Evolutionary conservation across 2,113 vertebrate genomes (phyloP), one percentile per base, ranked within the genome.

Genomic region (Parotia lawesii): DNA sequence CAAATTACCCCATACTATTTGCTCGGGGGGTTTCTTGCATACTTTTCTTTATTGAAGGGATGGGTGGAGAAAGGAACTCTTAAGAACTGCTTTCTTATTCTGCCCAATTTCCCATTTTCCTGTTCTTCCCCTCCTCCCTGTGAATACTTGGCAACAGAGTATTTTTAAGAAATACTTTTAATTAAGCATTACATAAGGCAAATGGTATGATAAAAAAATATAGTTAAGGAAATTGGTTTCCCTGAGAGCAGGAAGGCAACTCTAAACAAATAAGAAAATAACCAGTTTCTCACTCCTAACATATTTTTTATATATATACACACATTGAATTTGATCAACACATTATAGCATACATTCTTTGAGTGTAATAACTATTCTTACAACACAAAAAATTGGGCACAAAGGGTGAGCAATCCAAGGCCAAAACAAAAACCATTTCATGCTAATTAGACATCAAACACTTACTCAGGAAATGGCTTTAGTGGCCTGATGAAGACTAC

Each of bases 61-160:
- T 90, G 88, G 94, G 95, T 94, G 94, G 83, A 80, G 92, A 92
- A 94, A 88, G 75, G 75, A 96, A 90, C 82, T 87, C 62, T 53
- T 29, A 54, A 82, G 74, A 95, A 88, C 85, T 93, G 67, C 82
- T 83, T 95, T 94, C 72, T 88, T 93, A 88, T 33, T 92, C 88
- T 90, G 85, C 92, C 85, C 88, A 90, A 86, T 82, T 95, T 95
- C 88, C 54, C 88, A 95, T 90, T 80, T 92, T 88, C 95, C 90
- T 84, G 69, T 86, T 96, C 92, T 92, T 88, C 85, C 72, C 60
- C 92, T 96, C 90, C 79, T 82, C 85, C 47, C 90, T 71, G 44
- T 37, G 69, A 96, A 85, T 83, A 92, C 85, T 90, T 96, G 88
- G 94, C 92, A 93, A 72, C 54, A 62, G 47, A 2, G 5, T 62